A percentile compares a stretch with the other conserved stretches of the same genome.
phyloP scores from a whole-genome alignment of 2,113 vertebrate species.

The Pedetes capensis region DNA sequence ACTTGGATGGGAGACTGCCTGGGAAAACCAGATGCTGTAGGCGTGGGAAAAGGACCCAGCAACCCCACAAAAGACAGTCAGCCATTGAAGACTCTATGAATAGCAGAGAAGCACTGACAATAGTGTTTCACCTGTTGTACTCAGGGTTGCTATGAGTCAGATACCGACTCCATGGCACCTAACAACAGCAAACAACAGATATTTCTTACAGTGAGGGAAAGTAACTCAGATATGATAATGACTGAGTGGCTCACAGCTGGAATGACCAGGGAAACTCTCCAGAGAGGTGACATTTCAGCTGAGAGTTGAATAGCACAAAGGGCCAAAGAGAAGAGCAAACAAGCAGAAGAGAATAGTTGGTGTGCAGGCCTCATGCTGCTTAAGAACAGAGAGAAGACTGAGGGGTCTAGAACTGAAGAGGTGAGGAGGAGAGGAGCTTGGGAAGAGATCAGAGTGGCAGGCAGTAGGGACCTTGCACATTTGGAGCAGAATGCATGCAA shows the following conservation, averaged over 20 bases:
- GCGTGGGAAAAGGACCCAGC: no score
- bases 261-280: not conserved
- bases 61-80: no score
- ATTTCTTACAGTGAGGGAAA: not conserved
- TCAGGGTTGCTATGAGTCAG: no score
- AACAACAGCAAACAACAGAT: no score
- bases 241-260: not conserved
- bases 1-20: no score
- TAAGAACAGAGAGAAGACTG: not conserved
- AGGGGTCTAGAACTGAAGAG: not conserved
- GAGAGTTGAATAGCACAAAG: not conserved
- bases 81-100: no score
- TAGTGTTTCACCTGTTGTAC: no score
- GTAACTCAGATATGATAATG: not conserved
- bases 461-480: no score
- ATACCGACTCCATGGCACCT: no score
- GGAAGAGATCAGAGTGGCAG: not conserved
- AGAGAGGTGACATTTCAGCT: not conserved
- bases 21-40: no score
- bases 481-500: fast-evolving
- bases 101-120: no score
- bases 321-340: not conserved
- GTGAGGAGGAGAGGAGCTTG: not conserved
- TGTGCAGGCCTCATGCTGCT: not conserved
- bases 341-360: not conserved